Base-by-base conservation (phyloP, 2,888 invertebrate species). In the Sinelater perroti region DNA sequence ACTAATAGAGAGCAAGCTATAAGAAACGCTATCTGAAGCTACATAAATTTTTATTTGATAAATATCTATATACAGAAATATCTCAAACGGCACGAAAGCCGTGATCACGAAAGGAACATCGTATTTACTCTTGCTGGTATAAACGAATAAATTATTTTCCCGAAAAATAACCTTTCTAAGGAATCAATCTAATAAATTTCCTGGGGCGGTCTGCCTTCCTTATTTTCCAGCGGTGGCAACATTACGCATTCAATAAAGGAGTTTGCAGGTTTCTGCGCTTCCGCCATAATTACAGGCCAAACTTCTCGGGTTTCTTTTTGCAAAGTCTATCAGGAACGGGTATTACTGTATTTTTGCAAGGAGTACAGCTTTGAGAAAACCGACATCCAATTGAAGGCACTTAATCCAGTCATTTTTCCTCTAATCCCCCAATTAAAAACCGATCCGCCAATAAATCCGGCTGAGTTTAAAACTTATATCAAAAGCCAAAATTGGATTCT, bases 401-500 rank as follows among this genome's bases (percentile, higher is more conserved):
- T 49, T 35, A 49, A 49, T 21, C 47, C 47, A 2, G n/a, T 35
- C 21, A 49, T 49, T 49, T 49, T 46, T 49, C 21, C 24, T 49
- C 24, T 50, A 50, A 50, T 50, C 26, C 28, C 3, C 17, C 50
- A 50, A 50, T 50, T 50, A 50, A 50, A 36, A 36, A 18, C 17
- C 30, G 28, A 50, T 28, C 40, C 38, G n/a, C 10, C 18, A 10
- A 50, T 50, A 50, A 38, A 50, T 50, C 50, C 28, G 26, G 18
- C 40, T 40, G 38, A 36, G 26, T 50, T 36, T 40, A 28, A 36
- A 50, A 50, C 52, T 52, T 52, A 42, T 52, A 42, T 52, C 33
- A 52, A 44, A 44, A 52, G 33, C 42, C 42, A 56, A 56, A 50
- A 38, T 50, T 50, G 33, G 44, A 56, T 56, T 50, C 44, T 38